phyloP scores from a whole-genome alignment of 2,113 vertebrate species.

The Taxidea taxus region DNA sequence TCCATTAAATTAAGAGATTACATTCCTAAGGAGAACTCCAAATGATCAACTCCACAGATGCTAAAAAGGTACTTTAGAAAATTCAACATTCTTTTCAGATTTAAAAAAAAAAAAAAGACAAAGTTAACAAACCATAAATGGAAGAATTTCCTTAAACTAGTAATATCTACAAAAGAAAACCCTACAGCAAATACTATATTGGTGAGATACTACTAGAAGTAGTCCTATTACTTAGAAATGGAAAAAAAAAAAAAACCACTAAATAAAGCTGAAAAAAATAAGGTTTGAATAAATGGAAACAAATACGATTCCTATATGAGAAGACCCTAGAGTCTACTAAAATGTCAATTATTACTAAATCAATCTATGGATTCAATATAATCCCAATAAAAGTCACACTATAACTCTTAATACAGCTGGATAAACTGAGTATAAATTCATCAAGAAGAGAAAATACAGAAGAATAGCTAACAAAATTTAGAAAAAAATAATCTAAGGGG shows the following conservation, averaged over 20 bases:
- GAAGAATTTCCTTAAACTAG: neutral
- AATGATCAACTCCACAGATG: neutral
- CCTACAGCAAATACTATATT: neutral
- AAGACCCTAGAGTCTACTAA: neutral
- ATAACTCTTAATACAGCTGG: conserved; percentile 1
- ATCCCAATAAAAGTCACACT: neutral
- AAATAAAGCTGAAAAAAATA: neutral
- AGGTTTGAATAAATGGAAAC: neutral
- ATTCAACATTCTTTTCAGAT: neutral
- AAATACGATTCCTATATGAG: neutral
- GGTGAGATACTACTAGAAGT: neutral
- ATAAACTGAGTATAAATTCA: neutral
- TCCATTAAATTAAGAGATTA: conserved; percentile 8
- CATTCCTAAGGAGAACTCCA: conserved; percentile 1
- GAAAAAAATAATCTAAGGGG: neutral
- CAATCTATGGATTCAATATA: neutral
- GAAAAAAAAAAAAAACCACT: neutral
- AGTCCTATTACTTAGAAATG: neutral
- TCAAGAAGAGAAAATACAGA: neutral
- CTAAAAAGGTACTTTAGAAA: conserved; percentile 14
- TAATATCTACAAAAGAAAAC: neutral
- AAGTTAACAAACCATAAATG: neutral
- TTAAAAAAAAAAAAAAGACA: neutral
- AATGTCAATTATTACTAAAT: neutral
- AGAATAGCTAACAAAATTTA: neutral